Evolutionary conservation across 2,888 invertebrate species (phyloP).

Genomic region (Belgica antarctica): DNA sequence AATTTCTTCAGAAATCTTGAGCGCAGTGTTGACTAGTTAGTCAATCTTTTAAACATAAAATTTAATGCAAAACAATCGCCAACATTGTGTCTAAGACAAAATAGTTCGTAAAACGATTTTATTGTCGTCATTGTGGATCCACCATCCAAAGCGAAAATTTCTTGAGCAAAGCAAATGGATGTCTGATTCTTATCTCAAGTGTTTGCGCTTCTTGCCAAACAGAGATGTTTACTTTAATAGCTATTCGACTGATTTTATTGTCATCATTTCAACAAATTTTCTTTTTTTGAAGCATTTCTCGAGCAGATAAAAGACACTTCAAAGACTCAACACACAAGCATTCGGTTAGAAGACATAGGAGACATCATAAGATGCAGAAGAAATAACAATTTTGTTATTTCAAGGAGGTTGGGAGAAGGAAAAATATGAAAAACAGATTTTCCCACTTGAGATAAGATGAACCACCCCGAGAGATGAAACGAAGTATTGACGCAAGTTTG

Average conservation of each 20-base stretch:
- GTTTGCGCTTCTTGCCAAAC: constrained; percentile 15
- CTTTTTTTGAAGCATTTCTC: constrained; percentile 42
- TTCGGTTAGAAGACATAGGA: too few relatives aligned
- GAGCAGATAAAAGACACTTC: constrained; percentile 25
- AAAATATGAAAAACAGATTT: constrained; percentile 39
- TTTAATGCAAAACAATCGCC: too few relatives aligned
- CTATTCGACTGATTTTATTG: constrained; percentile 15
- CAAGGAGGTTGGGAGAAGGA: neutral
- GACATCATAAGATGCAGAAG: constrained; percentile 39
- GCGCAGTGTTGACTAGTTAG: neutral
- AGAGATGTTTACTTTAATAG: constrained; percentile 42
- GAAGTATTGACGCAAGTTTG: constrained; percentile 31
- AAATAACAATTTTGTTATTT: constrained; percentile 26
- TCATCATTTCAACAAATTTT: constrained; percentile 46
- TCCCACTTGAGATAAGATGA: constrained; percentile 31
- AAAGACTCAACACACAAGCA: constrained; percentile 19
- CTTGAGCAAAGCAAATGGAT: constrained; percentile 9
- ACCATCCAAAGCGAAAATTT: neutral
- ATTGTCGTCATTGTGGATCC: constrained; percentile 16
- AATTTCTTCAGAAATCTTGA: neutral
- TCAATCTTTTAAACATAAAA: too few relatives aligned
- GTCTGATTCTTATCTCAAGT: constrained; percentile 26
- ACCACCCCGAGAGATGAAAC: constrained; percentile 34
- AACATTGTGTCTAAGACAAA: neutral
- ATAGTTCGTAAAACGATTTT: constrained; percentile 15